Evolutionary conservation across 2,113 vertebrate species (phyloP), one percentile per base, ranked within the genome.

Genomic region (Okapia johnstoni): DNA sequence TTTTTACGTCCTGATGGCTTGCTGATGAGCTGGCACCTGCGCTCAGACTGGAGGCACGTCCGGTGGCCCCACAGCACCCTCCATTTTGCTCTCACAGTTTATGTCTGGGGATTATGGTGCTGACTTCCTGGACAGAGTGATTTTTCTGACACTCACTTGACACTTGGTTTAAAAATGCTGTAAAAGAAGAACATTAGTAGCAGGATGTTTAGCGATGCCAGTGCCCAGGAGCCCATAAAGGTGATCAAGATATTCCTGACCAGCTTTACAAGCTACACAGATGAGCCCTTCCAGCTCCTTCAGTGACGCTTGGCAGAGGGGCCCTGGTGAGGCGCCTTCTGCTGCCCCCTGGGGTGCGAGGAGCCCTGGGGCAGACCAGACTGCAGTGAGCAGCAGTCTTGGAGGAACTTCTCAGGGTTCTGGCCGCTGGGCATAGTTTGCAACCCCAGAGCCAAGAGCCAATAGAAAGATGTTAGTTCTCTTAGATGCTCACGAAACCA

Each of bases 121-220:
- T 6, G 85, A 79, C 66, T 96, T 88, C 43, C 92, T 61, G 90
- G 48, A 77, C 25, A 30, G 92, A 91, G 14, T 30, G 85, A 17
- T 70, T 94, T 77, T 57, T 77, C 90, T 57, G 66, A 61, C 5
- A 26, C 40, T 88, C 77, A 7, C 58, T 97, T 19, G 85, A 88
- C 85, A 94, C 73, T 25, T 17, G 54, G 60, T 60, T 91, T 91
- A 7, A 87, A 88, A 85, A 36, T 50, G 85, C 92, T 63, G 11
- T 91, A 43, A 28, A 57, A 46, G 43, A 30, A 46, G 57, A 52
- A 33, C 73, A 63, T 81, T 73, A 58, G 66, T 33, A 26, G 48
- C 54, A 77, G 94, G 92, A 57, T 55, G 70, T 63, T 87, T 21
- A 28, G 14, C 33, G 60, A 28, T 5, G 13, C 73, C 21, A 5